Percentiles rank a stretch among this genome's conserved stretches.
phyloP scores from a whole-genome alignment of 2,797 vertebrate genomes.

The Stomatorhinus walkeri region DNA sequence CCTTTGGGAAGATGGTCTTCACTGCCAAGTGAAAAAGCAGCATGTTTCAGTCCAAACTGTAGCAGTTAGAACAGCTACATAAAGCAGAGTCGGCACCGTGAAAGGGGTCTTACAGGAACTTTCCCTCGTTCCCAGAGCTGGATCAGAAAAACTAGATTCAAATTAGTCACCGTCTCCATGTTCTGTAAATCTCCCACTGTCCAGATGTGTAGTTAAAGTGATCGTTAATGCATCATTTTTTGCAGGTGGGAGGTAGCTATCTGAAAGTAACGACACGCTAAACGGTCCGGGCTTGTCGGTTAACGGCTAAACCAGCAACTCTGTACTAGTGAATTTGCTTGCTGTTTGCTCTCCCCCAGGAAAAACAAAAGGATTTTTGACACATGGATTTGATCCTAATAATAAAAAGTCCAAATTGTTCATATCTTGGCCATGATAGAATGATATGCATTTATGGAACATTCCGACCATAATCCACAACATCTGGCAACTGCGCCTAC shows the following conservation, averaged over 20 bases:
- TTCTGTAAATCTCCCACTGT: neutral
- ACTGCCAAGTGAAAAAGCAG: slow-evolving; percentile 4
- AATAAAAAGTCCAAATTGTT: slow-evolving; percentile 32
- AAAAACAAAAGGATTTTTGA: slow-evolving; percentile 34
- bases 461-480: slow-evolving; percentile 41
- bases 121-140: neutral
- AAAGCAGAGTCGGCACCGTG: neutral
- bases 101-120: neutral
- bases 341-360: neutral
- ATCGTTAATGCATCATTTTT: neutral
- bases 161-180: neutral
- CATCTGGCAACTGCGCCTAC: slow-evolving; percentile 36
- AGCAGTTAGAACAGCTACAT: neutral
- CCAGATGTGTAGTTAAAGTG: neutral
- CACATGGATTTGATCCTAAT: slow-evolving; percentile 33
- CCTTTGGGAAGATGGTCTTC: neutral
- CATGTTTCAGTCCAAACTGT: neutral
- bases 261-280: neutral
- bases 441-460: slow-evolving; percentile 38
- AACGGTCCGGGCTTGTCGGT: neutral
- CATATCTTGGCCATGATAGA: slow-evolving; percentile 31
- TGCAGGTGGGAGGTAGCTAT: neutral
- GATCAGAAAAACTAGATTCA: neutral
- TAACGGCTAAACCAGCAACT: neutral
- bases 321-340: neutral